phyloP scores from a whole-genome alignment of 1,140 invertebrate genomes.

The Tetraneura akinire region DNA sequence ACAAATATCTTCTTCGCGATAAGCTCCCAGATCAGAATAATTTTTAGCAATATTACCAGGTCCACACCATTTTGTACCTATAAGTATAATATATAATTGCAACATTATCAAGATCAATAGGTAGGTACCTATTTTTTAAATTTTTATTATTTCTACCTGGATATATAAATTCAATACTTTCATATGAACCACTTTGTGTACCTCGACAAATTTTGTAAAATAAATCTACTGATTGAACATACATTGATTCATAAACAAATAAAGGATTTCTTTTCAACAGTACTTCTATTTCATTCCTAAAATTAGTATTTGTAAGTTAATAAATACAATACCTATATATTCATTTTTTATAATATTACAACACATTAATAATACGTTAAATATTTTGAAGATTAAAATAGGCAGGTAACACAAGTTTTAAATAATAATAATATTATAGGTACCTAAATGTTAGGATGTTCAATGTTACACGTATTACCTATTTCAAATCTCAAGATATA shows the following conservation, averaged over 20 bases:
- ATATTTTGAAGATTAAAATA: no score
- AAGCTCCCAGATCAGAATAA: conserved; percentile 69
- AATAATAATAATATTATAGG: no score
- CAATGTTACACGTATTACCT: no score
- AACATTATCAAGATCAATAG: not conserved
- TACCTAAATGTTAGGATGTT: no score
- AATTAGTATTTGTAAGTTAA: not conserved
- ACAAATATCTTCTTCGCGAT: conserved; percentile 69
- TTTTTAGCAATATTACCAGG: conserved; percentile 66
- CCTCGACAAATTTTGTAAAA: conserved; percentile 35
- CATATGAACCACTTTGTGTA: not conserved
- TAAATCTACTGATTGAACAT: conserved; percentile 27
- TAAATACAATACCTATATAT: no score
- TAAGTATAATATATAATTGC: not conserved
- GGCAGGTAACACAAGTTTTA: no score
- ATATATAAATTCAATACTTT: conserved; percentile 41
- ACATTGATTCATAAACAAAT: conserved; percentile 19
- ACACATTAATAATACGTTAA: no score
- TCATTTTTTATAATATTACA: no score
- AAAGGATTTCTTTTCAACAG: conserved; percentile 3
- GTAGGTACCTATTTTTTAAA: not conserved
- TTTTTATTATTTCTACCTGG: conserved; percentile 23
- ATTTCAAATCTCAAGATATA: no score
- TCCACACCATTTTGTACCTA: conserved; percentile 75
- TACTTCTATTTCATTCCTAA: conserved; percentile 25